A percentile compares a stretch with the other conserved stretches of the same genome.
Evolutionary conservation across 35 echinoderm and acorn worm species (phyloP).

Genomic region (Ptychodera flava): DNA sequence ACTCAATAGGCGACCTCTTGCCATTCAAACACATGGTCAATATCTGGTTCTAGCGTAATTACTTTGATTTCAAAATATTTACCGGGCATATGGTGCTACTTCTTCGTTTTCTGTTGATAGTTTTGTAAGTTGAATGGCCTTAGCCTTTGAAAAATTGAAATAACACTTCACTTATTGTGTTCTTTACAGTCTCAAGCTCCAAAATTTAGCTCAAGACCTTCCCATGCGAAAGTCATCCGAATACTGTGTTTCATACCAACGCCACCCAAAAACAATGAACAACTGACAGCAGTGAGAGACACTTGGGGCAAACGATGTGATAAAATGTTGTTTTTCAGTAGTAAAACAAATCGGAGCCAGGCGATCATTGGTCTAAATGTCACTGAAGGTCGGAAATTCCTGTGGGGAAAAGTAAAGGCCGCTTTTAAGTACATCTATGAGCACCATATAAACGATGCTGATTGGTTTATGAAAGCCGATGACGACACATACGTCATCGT

Average conservation of each 20-base stretch:
- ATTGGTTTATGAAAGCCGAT: constrained; percentile 91
- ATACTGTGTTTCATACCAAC: constrained; percentile 83
- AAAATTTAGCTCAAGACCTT: too few species aligned
- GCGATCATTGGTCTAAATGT: constrained; percentile 34
- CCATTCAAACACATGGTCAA: too few species aligned
- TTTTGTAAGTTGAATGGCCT: too few species aligned
- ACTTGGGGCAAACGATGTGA: constrained; percentile 80
- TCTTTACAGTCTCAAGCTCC: too few species aligned
- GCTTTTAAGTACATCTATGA: constrained; percentile 77
- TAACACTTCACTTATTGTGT: too few species aligned
- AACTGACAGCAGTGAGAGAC: constrained; percentile 33
- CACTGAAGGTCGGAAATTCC: constrained; percentile 47
- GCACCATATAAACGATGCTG: constrained; percentile 58
- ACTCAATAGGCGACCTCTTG: too few species aligned
- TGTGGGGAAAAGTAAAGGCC: constrained; percentile 75
- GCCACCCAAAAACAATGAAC: constrained; percentile 42
- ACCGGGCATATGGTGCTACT: too few species aligned
- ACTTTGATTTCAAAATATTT: too few species aligned
- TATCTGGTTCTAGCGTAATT: too few species aligned
- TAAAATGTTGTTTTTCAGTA: constrained; percentile 65
- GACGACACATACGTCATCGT: constrained; percentile 85
- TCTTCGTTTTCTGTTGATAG: too few species aligned
- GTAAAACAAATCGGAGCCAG: constrained; percentile 30
- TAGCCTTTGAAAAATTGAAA: too few species aligned
- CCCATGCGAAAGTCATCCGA: too few species aligned